Percentiles rank a stretch among this genome's conserved stretches.
phyloP scores from a whole-genome alignment of 2,797 vertebrate species.

The Rhincodon typus region DNA sequence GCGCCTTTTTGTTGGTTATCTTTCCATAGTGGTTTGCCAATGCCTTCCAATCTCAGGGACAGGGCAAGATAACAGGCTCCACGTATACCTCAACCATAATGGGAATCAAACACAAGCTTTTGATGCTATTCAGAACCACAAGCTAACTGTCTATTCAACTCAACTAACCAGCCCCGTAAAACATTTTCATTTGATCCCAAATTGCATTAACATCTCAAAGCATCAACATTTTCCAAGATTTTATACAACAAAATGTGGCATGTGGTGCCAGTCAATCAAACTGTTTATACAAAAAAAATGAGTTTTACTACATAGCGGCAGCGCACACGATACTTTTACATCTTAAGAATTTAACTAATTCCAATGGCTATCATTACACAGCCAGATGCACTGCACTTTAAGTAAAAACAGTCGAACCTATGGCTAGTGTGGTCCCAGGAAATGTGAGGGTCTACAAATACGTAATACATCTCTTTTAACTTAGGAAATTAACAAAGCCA shows the following conservation, averaged over 20 bases:
- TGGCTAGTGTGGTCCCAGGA: neutral
- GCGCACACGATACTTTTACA: neutral
- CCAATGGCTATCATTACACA: neutral
- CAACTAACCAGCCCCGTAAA: neutral
- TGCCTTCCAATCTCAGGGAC: neutral
- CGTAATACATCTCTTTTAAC: neutral
- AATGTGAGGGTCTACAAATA: neutral
- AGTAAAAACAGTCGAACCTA: neutral
- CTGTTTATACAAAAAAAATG: neutral
- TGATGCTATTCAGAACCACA: neutral
- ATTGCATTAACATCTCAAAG: neutral
- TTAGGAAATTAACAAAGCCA: neutral
- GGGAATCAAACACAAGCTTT: neutral
- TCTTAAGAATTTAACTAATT: neutral
- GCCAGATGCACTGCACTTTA: neutral
- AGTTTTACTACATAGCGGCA: too few species aligned
- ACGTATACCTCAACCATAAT: neutral
- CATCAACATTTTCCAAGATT: neutral
- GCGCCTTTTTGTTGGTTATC: neutral
- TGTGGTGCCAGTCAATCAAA: neutral
- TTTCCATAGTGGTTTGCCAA: neutral
- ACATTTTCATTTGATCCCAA: neutral
- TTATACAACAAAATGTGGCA: neutral
- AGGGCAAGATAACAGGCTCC: neutral
- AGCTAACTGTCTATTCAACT: neutral